Conservation (phyloP, 2,888 invertebrate genomes). For the Allygus modestus region DNA sequence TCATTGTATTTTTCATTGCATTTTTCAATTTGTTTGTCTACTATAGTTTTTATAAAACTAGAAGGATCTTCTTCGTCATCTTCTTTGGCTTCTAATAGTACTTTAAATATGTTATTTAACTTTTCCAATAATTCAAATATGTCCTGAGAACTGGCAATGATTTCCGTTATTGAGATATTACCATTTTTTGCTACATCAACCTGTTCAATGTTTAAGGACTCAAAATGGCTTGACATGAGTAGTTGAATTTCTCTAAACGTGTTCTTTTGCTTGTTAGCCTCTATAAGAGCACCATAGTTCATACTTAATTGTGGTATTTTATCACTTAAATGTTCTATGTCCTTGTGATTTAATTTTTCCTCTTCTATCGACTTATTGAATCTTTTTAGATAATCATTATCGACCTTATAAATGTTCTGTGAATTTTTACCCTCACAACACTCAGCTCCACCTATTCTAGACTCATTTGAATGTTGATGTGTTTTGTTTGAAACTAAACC, state of each 20-base stretch:
- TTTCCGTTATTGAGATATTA: not conserved
- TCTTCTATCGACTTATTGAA: too few species aligned
- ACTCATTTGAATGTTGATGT: not conserved
- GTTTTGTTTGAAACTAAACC: not conserved
- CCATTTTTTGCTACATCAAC: not conserved
- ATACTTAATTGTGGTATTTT: too few species aligned
- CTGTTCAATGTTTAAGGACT: not conserved
- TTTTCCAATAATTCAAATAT: constrained; percentile 4
- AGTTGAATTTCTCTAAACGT: not conserved
- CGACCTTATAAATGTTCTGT: not conserved
- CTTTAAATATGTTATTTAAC: constrained; percentile 6
- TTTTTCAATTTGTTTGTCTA: constrained; percentile 5
- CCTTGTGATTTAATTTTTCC: too few species aligned
- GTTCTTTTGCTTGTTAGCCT: not conserved
- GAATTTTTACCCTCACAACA: not conserved
- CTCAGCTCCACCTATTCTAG: not conserved
- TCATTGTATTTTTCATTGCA: constrained; percentile 12
- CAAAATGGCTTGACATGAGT: not conserved
- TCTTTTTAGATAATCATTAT: not conserved
- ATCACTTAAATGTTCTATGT: not conserved
- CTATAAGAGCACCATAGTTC: not conserved
- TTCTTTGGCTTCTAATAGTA: not conserved
- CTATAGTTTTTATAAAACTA: constrained; percentile 17
- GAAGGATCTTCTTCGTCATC: not conserved
- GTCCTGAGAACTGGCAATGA: not conserved